Conservation (phyloP, 2,113 vertebrate genomes). For the Plecotus auritus region DNA sequence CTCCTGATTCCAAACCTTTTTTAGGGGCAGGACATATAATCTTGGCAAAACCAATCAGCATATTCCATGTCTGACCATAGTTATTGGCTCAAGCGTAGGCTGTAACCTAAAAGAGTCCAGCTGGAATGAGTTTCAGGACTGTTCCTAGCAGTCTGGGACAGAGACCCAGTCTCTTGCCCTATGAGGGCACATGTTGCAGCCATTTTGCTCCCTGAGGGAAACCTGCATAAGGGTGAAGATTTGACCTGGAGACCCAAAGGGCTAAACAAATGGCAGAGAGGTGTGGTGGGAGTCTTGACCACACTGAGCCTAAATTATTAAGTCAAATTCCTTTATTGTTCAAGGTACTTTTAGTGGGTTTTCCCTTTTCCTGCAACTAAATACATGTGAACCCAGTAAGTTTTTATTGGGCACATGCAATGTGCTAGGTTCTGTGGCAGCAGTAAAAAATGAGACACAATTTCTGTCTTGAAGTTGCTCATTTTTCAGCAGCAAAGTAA, state of each 20-base stretch:
- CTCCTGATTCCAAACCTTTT: not conserved
- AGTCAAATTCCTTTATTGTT: not conserved
- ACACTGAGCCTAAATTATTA: not conserved
- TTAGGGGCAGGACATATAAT: not conserved
- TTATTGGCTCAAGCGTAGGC: not conserved
- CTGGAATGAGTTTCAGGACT: not conserved
- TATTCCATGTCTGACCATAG: not conserved
- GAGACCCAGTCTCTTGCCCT: not conserved
- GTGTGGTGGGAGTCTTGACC: not conserved
- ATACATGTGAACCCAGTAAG: not conserved
- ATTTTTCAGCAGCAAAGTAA: not conserved
- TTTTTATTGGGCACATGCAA: not conserved
- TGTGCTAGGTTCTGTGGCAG: not conserved
- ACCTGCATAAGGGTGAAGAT: not conserved
- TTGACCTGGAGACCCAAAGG: not conserved
- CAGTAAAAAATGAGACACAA: not conserved
- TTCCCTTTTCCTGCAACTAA: not conserved
- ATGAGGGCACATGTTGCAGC: accelerated
- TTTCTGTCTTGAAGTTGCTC: not conserved
- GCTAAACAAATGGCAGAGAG: not conserved
- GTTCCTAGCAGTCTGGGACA: not conserved
- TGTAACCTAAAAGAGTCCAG: not conserved
- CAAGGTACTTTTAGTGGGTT: not conserved
- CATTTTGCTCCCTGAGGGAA: not conserved
- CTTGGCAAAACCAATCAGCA: not conserved